Conservation (phyloP, 2,797 vertebrate genomes). For the Oreonectes daqikongensis region DNA sequence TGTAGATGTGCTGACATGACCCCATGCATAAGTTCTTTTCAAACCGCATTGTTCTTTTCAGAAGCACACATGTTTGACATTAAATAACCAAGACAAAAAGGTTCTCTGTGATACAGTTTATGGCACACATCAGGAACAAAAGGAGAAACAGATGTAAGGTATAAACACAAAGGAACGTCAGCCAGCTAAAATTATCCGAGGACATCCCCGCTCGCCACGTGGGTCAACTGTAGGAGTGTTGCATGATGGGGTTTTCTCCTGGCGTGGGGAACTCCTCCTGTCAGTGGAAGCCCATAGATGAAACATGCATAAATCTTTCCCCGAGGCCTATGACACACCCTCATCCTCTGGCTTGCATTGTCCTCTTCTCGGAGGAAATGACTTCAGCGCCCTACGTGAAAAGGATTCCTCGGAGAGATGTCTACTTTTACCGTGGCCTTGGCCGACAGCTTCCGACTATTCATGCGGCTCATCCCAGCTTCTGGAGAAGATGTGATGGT, state of each 20-base stretch:
- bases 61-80: constrained; percentile 43
- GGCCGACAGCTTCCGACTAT: constrained; percentile 67
- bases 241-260: constrained; percentile 24
- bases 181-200: constrained; percentile 57
- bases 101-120: constrained; percentile 48
- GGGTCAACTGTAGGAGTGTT: not conserved
- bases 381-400: constrained; percentile 67
- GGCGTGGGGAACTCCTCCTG: constrained; percentile 65
- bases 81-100: constrained; percentile 39
- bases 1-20: not conserved
- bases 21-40: constrained; percentile 14
- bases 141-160: constrained; percentile 47
- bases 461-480: constrained; percentile 50
- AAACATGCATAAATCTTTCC: constrained; percentile 61
- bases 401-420: too few species aligned
- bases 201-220: constrained; percentile 64
- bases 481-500: not conserved
- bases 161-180: constrained; percentile 53
- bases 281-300: constrained; percentile 61
- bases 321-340: constrained; percentile 57
- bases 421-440: constrained; percentile 59
- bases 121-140: constrained; percentile 51
- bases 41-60: constrained; percentile 25
- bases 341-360: constrained; percentile 63
- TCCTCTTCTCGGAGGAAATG: constrained; percentile 65